Conservation (phyloP, 1,140 invertebrate genomes). For the Diorhabda carinulata region DNA sequence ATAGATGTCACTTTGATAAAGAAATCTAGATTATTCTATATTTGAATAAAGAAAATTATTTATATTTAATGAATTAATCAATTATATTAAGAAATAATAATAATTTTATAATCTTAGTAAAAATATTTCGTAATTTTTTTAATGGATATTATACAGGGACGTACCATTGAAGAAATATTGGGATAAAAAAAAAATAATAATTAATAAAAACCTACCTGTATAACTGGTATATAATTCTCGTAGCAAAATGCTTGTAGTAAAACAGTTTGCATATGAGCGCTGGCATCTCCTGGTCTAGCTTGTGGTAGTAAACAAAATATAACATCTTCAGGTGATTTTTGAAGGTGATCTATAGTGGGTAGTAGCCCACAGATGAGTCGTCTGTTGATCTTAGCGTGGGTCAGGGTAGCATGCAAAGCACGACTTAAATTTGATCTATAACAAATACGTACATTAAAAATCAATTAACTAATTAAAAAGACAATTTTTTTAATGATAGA, state of each 20-base stretch:
- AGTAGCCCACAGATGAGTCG: constrained; percentile 59
- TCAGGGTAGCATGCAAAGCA: constrained; percentile 54
- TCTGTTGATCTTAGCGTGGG: constrained; percentile 56
- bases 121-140: no score
- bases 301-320: constrained; percentile 61
- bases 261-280: constrained; percentile 66
- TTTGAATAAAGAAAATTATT: no score
- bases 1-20: no score
- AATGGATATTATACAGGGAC: no score
- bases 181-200: background rate
- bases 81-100: no score
- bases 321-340: constrained; percentile 56
- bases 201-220: constrained; percentile 52
- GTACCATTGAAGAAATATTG: no score
- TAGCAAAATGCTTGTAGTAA: constrained; percentile 66
- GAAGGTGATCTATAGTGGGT: constrained; percentile 57
- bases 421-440: constrained; percentile 48
- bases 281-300: constrained; percentile 57
- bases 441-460: constrained; percentile 19
- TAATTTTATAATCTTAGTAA: no score
- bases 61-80: no score
- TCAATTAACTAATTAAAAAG: constrained; percentile 1
- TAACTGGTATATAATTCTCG: constrained; percentile 65
- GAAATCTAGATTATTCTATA: no score
- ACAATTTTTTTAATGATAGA: background rate